Base-by-base conservation (phyloP, 2,888 invertebrate genomes). In the Athripsodes cinereus region DNA sequence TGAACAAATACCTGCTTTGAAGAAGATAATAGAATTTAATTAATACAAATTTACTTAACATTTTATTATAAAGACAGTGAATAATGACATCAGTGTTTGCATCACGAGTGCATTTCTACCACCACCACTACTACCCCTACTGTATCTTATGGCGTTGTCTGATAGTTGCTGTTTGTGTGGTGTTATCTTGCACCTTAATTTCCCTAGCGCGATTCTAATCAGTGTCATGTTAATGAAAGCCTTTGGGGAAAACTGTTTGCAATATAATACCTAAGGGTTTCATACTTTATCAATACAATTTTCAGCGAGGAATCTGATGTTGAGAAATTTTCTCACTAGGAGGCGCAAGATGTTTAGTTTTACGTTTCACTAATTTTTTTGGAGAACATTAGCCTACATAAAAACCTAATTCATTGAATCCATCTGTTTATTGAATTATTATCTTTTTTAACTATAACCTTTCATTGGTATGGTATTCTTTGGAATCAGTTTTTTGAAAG, bases 221-320 rank as follows among this genome's bases (percentile, higher is more conserved):
- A 60, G 60, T 60, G 60, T 60, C 60, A 60, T 60, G 60, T 58
- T 60, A 60, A 60, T 60, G 57, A 55, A 57, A 22, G 54, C 51
- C 54, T 49, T 26, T 16, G 51, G 53, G 57, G 53, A 22, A 5
- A 2, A 40, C 13, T 40, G 40, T 3, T 8, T 16, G 16, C 40
- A n/a, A 40, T 40, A 40, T 40, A 40, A 40, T 40, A 40, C 16
- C 13, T 3, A 16, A 8, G 40, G 40, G 16, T 2, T n/a, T n/a
- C 3, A 13, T 40, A 3, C 40, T 26, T 26, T 26, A 26, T 26
- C 26, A 26, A 26, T 26, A 26, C 26, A 6, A 26, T 10, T 26
- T 26, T 26, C 26, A 26, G 10, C 10, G 26, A 26, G 10, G 10
- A 26, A 26, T 10, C 26, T 26, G 5, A 3, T 40, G 13, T 2